Conservation (phyloP, 1,140 invertebrate genomes). For the Phymastichus coffea region DNA sequence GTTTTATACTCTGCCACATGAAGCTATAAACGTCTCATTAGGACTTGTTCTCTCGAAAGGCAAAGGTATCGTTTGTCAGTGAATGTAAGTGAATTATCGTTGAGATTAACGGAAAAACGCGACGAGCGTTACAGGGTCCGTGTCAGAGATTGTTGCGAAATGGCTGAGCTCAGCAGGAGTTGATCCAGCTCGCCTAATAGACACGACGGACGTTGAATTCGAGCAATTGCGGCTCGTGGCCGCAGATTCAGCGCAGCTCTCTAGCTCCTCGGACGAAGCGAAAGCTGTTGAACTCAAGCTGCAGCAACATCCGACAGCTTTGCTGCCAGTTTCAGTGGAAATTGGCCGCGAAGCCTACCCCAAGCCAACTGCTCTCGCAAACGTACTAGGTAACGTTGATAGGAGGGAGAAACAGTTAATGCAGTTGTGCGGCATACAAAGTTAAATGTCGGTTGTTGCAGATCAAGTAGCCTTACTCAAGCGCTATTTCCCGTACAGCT, state of each 20-base stretch:
- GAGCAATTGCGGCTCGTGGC: constrained; percentile 38
- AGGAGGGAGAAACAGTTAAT: background rate
- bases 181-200: constrained; percentile 59
- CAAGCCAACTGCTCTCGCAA: constrained; percentile 34
- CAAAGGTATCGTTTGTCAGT: constrained; percentile 72
- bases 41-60: constrained; percentile 74
- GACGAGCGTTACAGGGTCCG: constrained; percentile 65
- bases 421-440: too few species aligned
- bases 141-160: constrained; percentile 79
- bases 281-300: constrained; percentile 35
- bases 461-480: constrained; percentile 58
- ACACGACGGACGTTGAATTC: constrained; percentile 51
- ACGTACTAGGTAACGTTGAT: constrained; percentile 37
- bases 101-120: too few species aligned
- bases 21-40: constrained; percentile 69
- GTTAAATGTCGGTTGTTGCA: constrained; percentile 30
- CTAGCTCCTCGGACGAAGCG: constrained; percentile 36
- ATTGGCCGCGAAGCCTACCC: constrained; percentile 38
- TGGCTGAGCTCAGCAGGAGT: constrained; percentile 75
- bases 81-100: constrained; percentile 1
- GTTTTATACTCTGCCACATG: constrained; percentile 59
- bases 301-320: constrained; percentile 31
- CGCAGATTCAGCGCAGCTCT: constrained; percentile 34
- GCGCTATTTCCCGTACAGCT: constrained; percentile 81
- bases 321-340: constrained; percentile 33